These are phyloP conservation scores for Cyclina sinensis DNA, from an alignment of 1,140 invertebrate genomes.

Conservation along the genomic window DNA sequence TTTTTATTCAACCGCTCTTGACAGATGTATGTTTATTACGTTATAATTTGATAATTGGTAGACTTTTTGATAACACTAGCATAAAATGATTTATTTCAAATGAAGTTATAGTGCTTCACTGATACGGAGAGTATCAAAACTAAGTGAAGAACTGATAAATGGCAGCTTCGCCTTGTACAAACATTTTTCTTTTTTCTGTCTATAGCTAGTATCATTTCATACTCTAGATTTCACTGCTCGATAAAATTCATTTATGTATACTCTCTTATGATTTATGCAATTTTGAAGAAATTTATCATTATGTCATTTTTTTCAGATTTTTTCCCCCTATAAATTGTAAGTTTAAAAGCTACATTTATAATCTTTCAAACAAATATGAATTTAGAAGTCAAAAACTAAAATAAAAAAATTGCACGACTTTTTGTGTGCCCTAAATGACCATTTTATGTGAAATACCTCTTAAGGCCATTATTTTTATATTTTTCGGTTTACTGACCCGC, in stretches of 20 bases:
- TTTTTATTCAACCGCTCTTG: slow-evolving; percentile 3
- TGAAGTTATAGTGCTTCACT: neutral
- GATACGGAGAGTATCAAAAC: neutral
- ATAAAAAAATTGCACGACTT: too few species aligned
- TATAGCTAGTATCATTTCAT: neutral
- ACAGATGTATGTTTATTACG: slow-evolving; percentile 41
- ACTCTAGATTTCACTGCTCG: neutral
- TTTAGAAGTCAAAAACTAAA: too few species aligned
- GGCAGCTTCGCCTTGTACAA: neutral
- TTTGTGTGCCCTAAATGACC: too few species aligned
- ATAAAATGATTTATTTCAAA: slow-evolving; percentile 41
- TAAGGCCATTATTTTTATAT: too few species aligned
- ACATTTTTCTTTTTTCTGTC: neutral
- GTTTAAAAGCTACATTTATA: too few species aligned
- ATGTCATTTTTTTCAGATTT: neutral
- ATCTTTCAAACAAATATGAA: too few species aligned
- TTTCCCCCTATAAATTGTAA: too few species aligned
- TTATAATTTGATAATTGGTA: slow-evolving; percentile 37
- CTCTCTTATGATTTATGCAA: neutral
- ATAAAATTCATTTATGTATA: neutral
- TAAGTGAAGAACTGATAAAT: neutral
- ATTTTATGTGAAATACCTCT: too few species aligned
- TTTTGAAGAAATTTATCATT: neutral
- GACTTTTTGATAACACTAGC: slow-evolving; percentile 24
- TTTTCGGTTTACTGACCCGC: too few species aligned